Percentiles rank a stretch among this genome's conserved stretches.
phyloP scores from a whole-genome alignment of 2,888 invertebrate species.

The Machimus rusticus region DNA sequence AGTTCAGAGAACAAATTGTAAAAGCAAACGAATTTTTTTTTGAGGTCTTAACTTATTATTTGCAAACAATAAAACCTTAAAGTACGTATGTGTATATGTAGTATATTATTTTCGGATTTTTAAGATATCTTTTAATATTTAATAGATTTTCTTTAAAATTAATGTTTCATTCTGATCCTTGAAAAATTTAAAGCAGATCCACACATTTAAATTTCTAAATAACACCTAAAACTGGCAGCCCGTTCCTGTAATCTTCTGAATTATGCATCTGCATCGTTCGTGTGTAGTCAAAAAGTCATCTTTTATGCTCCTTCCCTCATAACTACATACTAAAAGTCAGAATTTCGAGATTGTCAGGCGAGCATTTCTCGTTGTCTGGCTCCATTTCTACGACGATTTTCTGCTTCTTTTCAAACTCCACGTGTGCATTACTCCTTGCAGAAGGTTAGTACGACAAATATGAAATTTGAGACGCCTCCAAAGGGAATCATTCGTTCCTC shows the following conservation, averaged over 20 bases:
- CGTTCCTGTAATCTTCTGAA: background rate
- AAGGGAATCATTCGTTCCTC: background rate
- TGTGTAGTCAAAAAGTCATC: background rate
- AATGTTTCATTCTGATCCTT: background rate
- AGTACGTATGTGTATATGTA: too few relatives aligned
- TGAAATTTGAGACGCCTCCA: background rate
- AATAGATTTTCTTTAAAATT: background rate
- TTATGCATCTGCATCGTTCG: background rate
- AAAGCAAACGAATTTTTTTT: too few relatives aligned
- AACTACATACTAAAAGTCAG: background rate
- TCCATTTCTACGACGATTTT: background rate
- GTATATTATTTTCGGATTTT: too few relatives aligned
- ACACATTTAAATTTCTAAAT: background rate
- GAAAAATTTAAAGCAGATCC: background rate
- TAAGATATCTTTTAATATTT: too few relatives aligned
- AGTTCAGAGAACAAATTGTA: too few relatives aligned
- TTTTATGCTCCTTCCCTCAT: background rate
- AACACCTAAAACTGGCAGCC: background rate
- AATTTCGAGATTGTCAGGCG: background rate
- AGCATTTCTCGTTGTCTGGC: background rate
- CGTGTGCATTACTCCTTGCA: background rate
- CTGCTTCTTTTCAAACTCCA: background rate
- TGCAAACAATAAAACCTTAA: too few relatives aligned
- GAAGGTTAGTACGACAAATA: background rate
- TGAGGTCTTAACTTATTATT: too few relatives aligned